Evolutionary conservation across 1,140 invertebrate species (phyloP), one percentile per base, ranked within the genome.

Genomic region (Zaprionus ghesquierei): DNA sequence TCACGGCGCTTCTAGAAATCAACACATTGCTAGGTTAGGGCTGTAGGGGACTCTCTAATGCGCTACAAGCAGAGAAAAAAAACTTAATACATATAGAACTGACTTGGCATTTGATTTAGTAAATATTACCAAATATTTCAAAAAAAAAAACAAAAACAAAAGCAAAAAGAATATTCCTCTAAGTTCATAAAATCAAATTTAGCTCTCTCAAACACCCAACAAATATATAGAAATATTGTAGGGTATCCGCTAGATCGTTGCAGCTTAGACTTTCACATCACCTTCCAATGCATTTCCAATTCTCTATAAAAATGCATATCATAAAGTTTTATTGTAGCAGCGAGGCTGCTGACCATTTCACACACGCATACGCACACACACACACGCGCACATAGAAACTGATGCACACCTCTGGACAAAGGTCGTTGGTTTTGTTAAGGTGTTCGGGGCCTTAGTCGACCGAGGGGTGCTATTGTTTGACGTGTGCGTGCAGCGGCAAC

Each of bases 291-390:
- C 72, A 89, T 89, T 87, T 89, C 62, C 69, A 87, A 87, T 87
- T 84, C 84, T 71, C 70, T 69, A 84, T 89, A 89, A 89, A 80
- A 84, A 80, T 89, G 79, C 84, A 79, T 84, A 89, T 89, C 84
- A 89, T 89, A 89, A 89, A 89, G 71, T 89, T 89, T 89, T 89
- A 89, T 89, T 89, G 70, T 84, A 56, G 71, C 81, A 81, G 70
- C 66, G 82, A 56, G 75, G 70, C 62, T 68, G 62, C 77, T 69
- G 75, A 79, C 73, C 74, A 49, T 60, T 60, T 59, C 63, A 60
- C 29, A 66, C 20, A 44, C 15, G 31, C 15, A 20, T 25, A 31
- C 3, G 41, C 27, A 58, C 58, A 51, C 58, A 55, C 51, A 70
- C 15, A 20, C 10, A 22, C 41, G 33, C 33, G 18, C 58, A 15